These are phyloP conservation scores for Hepsetus odoe DNA, from an alignment of 2,113 vertebrate species.

Conservation along the genomic window DNA sequence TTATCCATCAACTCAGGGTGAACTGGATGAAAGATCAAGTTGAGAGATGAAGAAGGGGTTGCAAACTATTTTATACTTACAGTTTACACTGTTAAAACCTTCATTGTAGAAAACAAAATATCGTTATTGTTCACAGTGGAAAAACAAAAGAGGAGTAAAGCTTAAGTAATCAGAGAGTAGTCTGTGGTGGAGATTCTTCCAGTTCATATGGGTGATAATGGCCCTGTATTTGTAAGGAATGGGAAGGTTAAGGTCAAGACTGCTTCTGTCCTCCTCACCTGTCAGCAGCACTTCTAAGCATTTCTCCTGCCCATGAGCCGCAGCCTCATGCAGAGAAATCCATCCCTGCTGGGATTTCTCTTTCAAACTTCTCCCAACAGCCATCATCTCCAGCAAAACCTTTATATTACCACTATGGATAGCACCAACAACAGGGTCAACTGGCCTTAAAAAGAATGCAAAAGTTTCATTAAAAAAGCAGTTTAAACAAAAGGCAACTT, in stretches of 20 bases:
- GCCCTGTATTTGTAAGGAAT: neutral
- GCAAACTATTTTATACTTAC: neutral
- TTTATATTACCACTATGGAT: slow-evolving; percentile 65
- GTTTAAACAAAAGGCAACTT: too few relatives aligned
- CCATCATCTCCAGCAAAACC: slow-evolving; percentile 52
- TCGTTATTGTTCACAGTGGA: neutral
- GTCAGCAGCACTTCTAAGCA: slow-evolving; percentile 76
- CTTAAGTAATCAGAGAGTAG: neutral
- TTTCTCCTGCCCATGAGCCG: slow-evolving; percentile 77
- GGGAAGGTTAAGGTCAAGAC: neutral
- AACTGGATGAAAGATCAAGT: slow-evolving; percentile 62
- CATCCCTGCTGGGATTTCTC: slow-evolving; percentile 79
- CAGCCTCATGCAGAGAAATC: slow-evolving; percentile 81
- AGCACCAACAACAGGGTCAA: slow-evolving; percentile 75
- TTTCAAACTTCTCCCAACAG: slow-evolving; percentile 69
- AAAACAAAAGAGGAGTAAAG: neutral
- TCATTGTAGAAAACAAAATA: neutral
- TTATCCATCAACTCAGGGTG: slow-evolving; percentile 77
- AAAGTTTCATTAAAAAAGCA: neutral
- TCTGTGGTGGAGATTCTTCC: neutral
- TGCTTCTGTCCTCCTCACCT: slow-evolving; percentile 64
- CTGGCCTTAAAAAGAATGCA: slow-evolving; percentile 66
- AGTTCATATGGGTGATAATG: neutral
- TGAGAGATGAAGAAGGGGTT: neutral
- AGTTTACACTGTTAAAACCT: neutral